phyloP scores from a whole-genome alignment of 2,888 invertebrate species.

The Chrysotoxum bicinctum region DNA sequence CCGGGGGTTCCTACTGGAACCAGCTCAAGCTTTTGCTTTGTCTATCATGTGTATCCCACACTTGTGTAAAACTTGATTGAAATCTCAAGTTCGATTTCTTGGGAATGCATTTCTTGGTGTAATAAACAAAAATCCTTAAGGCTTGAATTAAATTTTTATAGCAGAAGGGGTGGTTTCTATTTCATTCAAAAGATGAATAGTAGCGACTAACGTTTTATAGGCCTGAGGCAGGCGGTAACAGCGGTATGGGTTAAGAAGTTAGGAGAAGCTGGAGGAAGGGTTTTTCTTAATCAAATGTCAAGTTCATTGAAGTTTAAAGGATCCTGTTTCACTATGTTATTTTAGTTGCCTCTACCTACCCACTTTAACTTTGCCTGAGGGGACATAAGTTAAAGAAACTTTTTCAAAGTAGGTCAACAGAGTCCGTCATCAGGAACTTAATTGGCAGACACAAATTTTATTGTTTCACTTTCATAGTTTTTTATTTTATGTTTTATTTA shows the following conservation, averaged over 20 bases:
- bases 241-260: background rate
- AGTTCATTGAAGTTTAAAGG: slow-evolving; percentile 56
- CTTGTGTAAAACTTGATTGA: background rate
- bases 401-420: slow-evolving; percentile 53
- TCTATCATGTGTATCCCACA: background rate
- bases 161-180: background rate
- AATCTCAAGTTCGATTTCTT: background rate
- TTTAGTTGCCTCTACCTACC: background rate
- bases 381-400: slow-evolving; percentile 3
- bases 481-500: background rate
- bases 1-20: no score
- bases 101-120: background rate
- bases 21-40: no score
- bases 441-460: slow-evolving; percentile 62
- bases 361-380: background rate
- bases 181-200: background rate
- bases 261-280: background rate
- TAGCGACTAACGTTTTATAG: background rate
- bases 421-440: slow-evolving; percentile 57
- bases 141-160: background rate
- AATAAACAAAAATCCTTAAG: background rate
- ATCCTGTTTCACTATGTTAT: background rate
- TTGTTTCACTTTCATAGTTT: slow-evolving; percentile 61
- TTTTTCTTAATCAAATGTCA: slow-evolving; percentile 49
- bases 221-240: background rate